Percentiles rank a stretch among this genome's conserved stretches.
Conservation (phyloP, 1,140 invertebrate species). For the Camponotus vicinus region DNA sequence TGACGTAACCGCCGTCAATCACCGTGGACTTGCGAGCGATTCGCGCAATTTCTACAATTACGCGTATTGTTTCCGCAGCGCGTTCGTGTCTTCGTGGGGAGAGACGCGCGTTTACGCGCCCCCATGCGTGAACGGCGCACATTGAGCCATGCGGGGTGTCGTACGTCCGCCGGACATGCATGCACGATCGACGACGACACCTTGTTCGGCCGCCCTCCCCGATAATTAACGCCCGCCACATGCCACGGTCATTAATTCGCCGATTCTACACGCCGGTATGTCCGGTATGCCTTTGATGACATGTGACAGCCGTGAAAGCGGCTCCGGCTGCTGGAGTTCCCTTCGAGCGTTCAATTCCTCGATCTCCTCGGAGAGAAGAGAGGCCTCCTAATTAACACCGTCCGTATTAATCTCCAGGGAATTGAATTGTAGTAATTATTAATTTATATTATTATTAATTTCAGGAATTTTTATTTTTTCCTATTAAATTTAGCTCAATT, state of each 20-base stretch:
- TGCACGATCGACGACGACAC: conserved; percentile 60
- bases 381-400: conserved; percentile 49
- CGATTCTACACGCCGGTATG: conserved; percentile 66
- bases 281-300: conserved; percentile 65
- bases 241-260: conserved; percentile 69
- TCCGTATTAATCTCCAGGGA: conserved; percentile 13
- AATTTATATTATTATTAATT: neutral
- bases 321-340: neutral
- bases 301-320: conserved; percentile 50
- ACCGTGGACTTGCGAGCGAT: conserved; percentile 27
- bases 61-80: conserved; percentile 47
- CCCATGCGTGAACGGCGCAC: conserved; percentile 38
- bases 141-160: conserved; percentile 40
- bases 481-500: neutral
- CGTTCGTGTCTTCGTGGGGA: conserved; percentile 14
- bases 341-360: conserved; percentile 16
- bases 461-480: neutral
- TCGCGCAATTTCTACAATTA: conserved; percentile 59
- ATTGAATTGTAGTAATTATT: neutral
- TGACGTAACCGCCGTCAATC: conserved; percentile 31
- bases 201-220: conserved; percentile 54
- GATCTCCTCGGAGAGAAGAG: neutral
- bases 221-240: conserved; percentile 72
- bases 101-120: conserved; percentile 17
- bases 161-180: conserved; percentile 31